Base-by-base conservation (phyloP, 2,888 invertebrate genomes). In the Tethea ocularis region DNA sequence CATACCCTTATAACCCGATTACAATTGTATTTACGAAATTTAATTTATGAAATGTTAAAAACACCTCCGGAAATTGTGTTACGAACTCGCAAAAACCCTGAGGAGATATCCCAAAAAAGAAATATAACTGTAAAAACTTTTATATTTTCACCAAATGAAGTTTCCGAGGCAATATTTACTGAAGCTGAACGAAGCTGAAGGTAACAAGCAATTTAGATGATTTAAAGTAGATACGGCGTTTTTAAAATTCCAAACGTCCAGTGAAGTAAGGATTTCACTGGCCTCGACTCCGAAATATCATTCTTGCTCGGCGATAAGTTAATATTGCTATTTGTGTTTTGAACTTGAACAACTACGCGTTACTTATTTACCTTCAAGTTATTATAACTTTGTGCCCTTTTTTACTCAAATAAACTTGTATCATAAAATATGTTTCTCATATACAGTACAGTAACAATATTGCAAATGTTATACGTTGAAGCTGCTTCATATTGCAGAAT, bases 71-170 rank as follows among this genome's bases (percentile, higher is more conserved):
- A 46, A 10, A 46, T 46, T 46, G 46, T 46, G 10, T 46, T 20
- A 46, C 46, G 10, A 46, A 46, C 46, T 46, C 46, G 20, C 8
- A n/a, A 46, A 46, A 46, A 3, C 46, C 46, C 46, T 46, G 10
- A 20, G 20, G 20, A 46, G 46, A 20, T 38, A 38, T 6, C 46
- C 46, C 20, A 46, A 20, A 46, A 46, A 46, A 46, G 20, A 20
- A 20, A 46, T n/a, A n/a, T 46, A 46, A 46, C n/a, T 41, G 20
- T 46, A 20, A 46, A 20, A 46, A 17, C 17, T 41, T 41, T 41
- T 20, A 46, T 46, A 46, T 46, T 46, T 46, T 46, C 41, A 41
- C 17, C n/a, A 41, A 41, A 41, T 17, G 41, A 41, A 41, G 41
- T 41, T 41, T 41, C 7, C 41, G 41, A 46, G 17, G 46, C 20